phyloP scores from a whole-genome alignment of 2,113 vertebrate species.

The Misgurnus anguillicaudatus region DNA sequence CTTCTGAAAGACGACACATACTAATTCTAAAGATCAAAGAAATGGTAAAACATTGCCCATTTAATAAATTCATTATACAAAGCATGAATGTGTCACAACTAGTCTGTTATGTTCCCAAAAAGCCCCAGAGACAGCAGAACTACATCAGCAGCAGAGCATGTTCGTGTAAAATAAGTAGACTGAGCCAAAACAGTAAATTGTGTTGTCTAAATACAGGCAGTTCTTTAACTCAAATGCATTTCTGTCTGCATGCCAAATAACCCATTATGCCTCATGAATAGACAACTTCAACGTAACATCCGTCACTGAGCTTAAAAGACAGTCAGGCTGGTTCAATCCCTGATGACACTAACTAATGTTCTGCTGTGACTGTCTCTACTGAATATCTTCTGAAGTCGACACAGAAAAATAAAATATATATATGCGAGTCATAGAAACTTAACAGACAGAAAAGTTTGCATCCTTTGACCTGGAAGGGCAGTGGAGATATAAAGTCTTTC shows the following conservation, averaged over 20 bases:
- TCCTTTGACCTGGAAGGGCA: slow-evolving; percentile 89
- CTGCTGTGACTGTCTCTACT: neutral
- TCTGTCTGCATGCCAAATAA: slow-evolving; percentile 53
- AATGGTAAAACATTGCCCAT: too few species aligned
- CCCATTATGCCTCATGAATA: slow-evolving; percentile 51
- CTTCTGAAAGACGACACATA: too few species aligned
- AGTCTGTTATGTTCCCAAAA: neutral
- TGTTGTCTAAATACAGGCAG: slow-evolving; percentile 16
- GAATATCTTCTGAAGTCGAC: neutral
- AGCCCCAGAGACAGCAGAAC: neutral
- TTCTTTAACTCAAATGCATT: slow-evolving; percentile 37
- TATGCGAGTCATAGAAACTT: neutral
- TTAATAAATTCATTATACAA: neutral
- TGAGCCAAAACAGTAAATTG: slow-evolving; percentile 37
- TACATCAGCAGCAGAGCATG: neutral
- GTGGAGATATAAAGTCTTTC: slow-evolving; percentile 92
- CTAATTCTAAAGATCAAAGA: too few species aligned
- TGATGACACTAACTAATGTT: slow-evolving; percentile 2
- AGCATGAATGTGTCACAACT: neutral
- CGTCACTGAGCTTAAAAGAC: slow-evolving; percentile 39
- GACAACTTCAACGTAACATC: slow-evolving; percentile 42
- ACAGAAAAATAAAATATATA: neutral
- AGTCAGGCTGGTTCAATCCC: slow-evolving; percentile 28
- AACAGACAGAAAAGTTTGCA: neutral
- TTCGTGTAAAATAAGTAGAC: slow-evolving; percentile 2